phyloP scores from a whole-genome alignment of 2,888 invertebrate genomes.

The Dryobotodes eremita region DNA sequence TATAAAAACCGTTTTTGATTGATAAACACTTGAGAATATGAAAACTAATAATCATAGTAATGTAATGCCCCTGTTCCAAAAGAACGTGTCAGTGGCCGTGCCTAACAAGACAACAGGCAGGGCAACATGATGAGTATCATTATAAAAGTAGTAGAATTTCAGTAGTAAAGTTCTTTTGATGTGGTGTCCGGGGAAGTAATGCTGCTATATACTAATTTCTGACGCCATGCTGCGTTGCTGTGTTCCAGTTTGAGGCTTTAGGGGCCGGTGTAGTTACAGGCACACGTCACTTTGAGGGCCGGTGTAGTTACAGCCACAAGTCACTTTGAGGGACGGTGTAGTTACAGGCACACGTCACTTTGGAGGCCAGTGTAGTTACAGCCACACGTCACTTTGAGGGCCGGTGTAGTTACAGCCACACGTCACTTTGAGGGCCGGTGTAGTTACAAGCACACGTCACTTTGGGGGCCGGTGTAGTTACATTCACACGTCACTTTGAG shows the following conservation, averaged over 20 bases:
- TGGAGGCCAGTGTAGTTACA: not conserved
- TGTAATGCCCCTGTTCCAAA: accelerated
- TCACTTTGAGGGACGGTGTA: not conserved
- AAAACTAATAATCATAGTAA: not conserved
- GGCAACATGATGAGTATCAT: not conserved
- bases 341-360: not conserved
- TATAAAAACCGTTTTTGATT: not conserved
- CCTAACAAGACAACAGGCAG: not conserved
- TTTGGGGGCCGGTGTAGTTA: not conserved
- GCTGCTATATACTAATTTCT: not conserved
- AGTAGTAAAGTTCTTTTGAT: not conserved
- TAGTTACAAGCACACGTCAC: not conserved
- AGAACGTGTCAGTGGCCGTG: no score
- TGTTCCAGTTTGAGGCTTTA: not conserved
- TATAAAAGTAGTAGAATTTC: not conserved
- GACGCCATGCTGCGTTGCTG: not conserved
- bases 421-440: not conserved
- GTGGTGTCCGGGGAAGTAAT: not conserved
- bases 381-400: no score
- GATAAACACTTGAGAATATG: not conserved
- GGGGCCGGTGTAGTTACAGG: not conserved
- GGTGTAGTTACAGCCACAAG: not conserved
- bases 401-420: not conserved
- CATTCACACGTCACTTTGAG: not conserved
- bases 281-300: not conserved